Base-by-base conservation (phyloP, 2,797 vertebrate genomes). In the Champsocephalus esox region DNA sequence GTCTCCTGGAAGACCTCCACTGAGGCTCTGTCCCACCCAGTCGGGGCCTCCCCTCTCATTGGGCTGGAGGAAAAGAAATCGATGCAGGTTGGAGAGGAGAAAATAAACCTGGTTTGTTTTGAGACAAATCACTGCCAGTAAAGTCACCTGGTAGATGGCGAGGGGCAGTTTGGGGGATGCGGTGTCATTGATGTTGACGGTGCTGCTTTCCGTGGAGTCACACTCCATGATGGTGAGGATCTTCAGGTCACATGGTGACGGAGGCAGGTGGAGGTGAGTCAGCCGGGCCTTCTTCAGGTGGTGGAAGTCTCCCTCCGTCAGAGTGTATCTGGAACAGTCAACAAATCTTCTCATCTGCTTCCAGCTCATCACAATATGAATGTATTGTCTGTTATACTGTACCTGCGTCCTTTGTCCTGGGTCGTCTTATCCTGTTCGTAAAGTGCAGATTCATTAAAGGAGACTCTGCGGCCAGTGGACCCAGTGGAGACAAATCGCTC, bases 221-320 rank as follows among this genome's bases (percentile, higher is more conserved):
- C 97, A 98, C 93, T 99, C 98, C 21, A 98, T 97, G 90, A 99
- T 99, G 84, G 98, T 99, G 89, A 98, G 93, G 11, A 99, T 99
- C 90, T 97, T 97, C 80, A 98, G 93, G 79, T 96, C 93, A 91
- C 95, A 82, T 10, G 89, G 83, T 72, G 90, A 79, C 0, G 96
- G 95, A 0, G 97, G 94, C 62, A 99, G 84, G 89, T 97, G 97
- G 50, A 98, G 93, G 86, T 98, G 96, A 10, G 97, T 99, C 85
- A 99, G 94, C 10, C 98, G 95, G 5, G 98, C 97, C 2, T 98
- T 99, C 89, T 99, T 99, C 88, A 99, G 92, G 85, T 99, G 98
- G 85, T 99, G 98, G 90, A 98, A 99, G 66, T 99, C 98, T 3
- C 98, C 98, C 71, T 99, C 98, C 0, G 98, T 99, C 87, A 99